A percentile compares a stretch with the other conserved stretches of the same genome.
These are phyloP conservation scores for Aphodius sticticus DNA, from an alignment of 2,888 invertebrate species.

Conservation along the genomic window DNA sequence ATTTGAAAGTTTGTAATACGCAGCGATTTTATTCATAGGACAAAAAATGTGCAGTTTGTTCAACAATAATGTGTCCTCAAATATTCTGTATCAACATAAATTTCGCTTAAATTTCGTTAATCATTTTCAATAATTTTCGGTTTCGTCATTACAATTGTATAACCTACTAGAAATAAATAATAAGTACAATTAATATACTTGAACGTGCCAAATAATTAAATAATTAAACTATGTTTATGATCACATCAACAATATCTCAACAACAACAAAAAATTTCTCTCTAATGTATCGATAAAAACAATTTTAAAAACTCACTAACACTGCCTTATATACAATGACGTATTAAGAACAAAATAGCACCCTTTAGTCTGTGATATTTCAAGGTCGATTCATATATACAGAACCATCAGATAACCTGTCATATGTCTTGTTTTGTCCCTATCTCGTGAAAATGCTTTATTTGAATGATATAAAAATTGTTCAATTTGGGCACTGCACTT, in stretches of 20 bases:
- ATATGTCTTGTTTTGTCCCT: background rate
- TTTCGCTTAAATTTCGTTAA: background rate
- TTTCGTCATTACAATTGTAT: background rate
- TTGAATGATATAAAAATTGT: no score
- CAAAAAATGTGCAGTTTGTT: no score
- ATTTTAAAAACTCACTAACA: constrained; percentile 43
- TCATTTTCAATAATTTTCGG: background rate
- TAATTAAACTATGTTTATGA: background rate
- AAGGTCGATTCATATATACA: background rate
- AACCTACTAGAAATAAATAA: background rate
- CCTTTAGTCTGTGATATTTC: constrained; percentile 27
- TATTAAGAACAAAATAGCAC: constrained; percentile 24
- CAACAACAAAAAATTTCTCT: background rate
- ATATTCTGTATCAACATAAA: no score
- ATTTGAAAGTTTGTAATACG: no score
- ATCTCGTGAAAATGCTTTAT: no score
- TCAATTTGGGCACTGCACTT: no score
- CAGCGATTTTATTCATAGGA: no score
- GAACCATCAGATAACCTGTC: background rate
- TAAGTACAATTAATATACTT: background rate
- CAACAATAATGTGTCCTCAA: no score
- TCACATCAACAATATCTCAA: background rate
- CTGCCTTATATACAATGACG: constrained; percentile 40
- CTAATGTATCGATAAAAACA: background rate
- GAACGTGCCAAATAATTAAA: background rate